phyloP scores from a whole-genome alignment of 2,113 vertebrate genomes.

The Oreocharis arfaki region DNA sequence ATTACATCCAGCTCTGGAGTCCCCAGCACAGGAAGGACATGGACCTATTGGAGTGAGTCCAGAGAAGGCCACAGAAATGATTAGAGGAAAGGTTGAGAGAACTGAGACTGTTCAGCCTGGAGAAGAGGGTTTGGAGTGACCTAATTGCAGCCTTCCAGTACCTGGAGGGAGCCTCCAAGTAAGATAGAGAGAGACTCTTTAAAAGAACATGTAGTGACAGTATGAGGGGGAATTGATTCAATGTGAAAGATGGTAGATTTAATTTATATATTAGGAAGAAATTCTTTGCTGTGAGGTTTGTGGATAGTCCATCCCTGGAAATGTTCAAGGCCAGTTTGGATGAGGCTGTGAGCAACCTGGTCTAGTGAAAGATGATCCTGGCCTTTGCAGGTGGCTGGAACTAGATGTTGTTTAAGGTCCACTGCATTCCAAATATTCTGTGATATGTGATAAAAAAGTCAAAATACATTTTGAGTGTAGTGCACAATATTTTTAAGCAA shows the following conservation, averaged over 20 bases:
- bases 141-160: fast-evolving
- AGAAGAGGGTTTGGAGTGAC: background rate
- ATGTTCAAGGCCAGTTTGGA: background rate
- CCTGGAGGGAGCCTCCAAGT: background rate
- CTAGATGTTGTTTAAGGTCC: background rate
- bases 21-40: background rate
- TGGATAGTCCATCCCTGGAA: background rate
- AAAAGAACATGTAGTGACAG: background rate
- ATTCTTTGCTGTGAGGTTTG: background rate
- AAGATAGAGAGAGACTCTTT: background rate
- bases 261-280: background rate
- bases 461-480: background rate
- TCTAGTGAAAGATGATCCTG: background rate
- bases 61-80: fast-evolving
- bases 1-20: background rate
- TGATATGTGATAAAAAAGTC: background rate
- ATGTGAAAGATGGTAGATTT: background rate
- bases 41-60: fast-evolving
- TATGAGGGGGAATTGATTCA: background rate
- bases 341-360: background rate
- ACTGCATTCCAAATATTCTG: background rate
- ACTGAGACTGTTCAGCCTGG: background rate
- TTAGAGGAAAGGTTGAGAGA: background rate
- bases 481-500: background rate
- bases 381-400: fast-evolving